Conservation (phyloP, 92 coral and sea anemone genomes). For the Epizoanthus fatuus region DNA sequence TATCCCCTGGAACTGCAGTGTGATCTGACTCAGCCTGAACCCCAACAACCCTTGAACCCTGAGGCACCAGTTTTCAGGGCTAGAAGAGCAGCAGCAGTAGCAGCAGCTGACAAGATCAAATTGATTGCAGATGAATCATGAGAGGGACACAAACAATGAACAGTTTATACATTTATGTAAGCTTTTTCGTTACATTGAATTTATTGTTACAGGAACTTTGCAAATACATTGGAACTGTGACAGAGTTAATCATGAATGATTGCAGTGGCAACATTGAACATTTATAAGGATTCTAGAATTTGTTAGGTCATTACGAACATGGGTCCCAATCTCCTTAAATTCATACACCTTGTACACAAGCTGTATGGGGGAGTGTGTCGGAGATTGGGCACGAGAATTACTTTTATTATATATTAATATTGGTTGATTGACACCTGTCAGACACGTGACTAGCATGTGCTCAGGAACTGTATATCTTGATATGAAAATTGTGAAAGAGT, state of each 20-base stretch:
- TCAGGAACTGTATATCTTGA: no score
- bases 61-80: slow-evolving; percentile 39
- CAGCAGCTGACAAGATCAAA: slow-evolving; percentile 57
- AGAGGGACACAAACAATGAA: background rate
- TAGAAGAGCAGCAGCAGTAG: slow-evolving; percentile 51
- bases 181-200: background rate
- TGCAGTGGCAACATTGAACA: background rate
- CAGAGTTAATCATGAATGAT: background rate
- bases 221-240: background rate
- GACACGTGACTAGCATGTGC: no score
- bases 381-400: background rate
- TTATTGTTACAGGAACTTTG: background rate
- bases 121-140: slow-evolving; percentile 5
- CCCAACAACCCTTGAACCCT: slow-evolving; percentile 38
- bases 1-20: slow-evolving; percentile 52
- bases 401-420: no score
- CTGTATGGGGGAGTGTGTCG: slow-evolving; percentile 44
- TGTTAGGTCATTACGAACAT: background rate
- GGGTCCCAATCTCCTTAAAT: background rate
- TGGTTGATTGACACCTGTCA: no score
- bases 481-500: no score
- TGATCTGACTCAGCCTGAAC: slow-evolving; percentile 10
- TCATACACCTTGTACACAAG: slow-evolving; percentile 22
- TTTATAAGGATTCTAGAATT: background rate
- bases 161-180: background rate